These are phyloP conservation scores for Anniella stebbinsi DNA, from an alignment of 2,797 vertebrate genomes.

Conservation along the genomic window DNA sequence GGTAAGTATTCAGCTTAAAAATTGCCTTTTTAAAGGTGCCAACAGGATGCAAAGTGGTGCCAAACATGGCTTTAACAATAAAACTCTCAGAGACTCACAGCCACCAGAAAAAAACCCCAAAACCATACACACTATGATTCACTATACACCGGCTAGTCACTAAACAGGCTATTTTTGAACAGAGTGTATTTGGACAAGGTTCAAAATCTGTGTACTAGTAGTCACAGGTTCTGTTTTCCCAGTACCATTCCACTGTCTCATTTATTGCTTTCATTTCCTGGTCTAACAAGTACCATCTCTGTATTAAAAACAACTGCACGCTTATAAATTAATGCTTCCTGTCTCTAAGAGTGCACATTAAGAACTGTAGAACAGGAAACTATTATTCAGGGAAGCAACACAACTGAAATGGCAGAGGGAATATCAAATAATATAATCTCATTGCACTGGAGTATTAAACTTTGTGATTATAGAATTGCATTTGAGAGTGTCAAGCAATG, in stretches of 20 bases:
- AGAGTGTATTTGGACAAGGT: constrained; percentile 27
- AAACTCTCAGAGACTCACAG: neutral
- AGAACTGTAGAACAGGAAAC: constrained; percentile 4
- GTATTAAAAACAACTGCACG: neutral
- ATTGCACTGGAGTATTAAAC: neutral
- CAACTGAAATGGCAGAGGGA: neutral
- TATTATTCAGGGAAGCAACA: neutral
- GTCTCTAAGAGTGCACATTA: neutral
- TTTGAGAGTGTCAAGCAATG: neutral
- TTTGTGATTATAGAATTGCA: neutral
- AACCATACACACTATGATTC: neutral
- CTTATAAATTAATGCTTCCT: constrained; percentile 25
- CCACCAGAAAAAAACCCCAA: constrained; percentile 15
- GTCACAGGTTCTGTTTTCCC: neutral
- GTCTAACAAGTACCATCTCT: constrained; percentile 1
- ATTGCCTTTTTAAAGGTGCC: constrained; percentile 7
- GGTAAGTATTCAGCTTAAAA: neutral
- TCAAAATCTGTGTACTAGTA: constrained; percentile 19
- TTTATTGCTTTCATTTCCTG: constrained; percentile 4
- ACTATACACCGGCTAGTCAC: constrained; percentile 22
- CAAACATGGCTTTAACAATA: constrained; percentile 34
- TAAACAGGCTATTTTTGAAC: constrained; percentile 29
- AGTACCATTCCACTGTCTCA: neutral
- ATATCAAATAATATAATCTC: constrained; percentile 8
- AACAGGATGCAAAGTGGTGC: constrained; percentile 13